These are phyloP conservation scores for Epiblema foenella DNA, from an alignment of 2,888 invertebrate species.

Conservation along the genomic window DNA sequence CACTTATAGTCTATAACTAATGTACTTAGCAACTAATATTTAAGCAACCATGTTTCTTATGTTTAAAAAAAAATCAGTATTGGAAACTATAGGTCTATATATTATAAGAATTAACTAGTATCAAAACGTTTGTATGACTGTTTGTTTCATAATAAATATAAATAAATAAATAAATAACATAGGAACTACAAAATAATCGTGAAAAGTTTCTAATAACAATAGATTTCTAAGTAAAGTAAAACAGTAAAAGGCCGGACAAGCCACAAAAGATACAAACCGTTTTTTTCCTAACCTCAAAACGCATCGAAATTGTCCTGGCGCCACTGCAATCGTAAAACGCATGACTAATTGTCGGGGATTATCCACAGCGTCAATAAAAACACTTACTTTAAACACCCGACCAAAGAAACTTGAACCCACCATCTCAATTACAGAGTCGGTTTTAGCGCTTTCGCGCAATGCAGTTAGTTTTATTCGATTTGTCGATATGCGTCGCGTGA, in stretches of 20 bases:
- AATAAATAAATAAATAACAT: too few species aligned
- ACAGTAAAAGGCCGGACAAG: background rate
- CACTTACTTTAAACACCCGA: conserved; percentile 17
- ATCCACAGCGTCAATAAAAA: conserved; percentile 44
- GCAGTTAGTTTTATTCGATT: conserved; percentile 48
- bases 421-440: background rate
- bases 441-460: background rate
- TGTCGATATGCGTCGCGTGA: conserved; percentile 68
- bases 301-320: conserved; percentile 48
- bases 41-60: too few species aligned
- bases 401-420: conserved; percentile 1
- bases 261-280: conserved; percentile 23
- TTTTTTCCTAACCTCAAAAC: conserved; percentile 31
- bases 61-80: too few species aligned
- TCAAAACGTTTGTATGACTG: too few species aligned
- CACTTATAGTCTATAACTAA: too few species aligned
- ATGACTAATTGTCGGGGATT: conserved; percentile 53
- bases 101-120: too few species aligned
- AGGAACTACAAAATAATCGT: background rate
- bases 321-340: conserved; percentile 51
- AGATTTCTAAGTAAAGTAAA: background rate
- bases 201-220: background rate
- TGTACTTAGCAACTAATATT: too few species aligned
- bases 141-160: too few species aligned
- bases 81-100: too few species aligned